These are phyloP conservation scores for Drosophila nasuta DNA, from an alignment of 1,140 invertebrate genomes.

Conservation along the genomic window DNA sequence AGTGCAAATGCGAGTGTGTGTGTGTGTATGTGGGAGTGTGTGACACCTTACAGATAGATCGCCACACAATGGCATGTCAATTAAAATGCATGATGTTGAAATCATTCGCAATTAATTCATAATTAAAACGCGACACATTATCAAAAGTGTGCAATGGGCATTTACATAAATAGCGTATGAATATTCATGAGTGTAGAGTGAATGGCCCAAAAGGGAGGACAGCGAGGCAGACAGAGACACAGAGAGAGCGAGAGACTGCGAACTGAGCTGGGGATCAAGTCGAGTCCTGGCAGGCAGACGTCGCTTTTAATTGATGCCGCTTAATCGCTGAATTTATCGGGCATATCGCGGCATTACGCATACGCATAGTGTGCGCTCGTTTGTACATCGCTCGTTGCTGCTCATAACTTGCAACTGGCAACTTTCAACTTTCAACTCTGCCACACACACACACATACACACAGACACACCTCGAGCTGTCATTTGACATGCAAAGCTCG, in stretches of 20 bases:
- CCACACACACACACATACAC: no score
- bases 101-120: constrained; percentile 82
- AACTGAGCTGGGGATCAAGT: not conserved
- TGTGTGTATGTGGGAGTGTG: not conserved
- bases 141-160: constrained; percentile 65
- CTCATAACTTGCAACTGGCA: not conserved
- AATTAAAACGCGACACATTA: constrained; percentile 81
- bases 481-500: constrained; percentile 25
- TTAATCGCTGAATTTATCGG: constrained; percentile 34
- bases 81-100: constrained; percentile 82
- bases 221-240: not conserved
- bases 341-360: constrained; percentile 21
- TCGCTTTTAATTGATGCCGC: constrained; percentile 38
- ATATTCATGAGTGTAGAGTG: constrained; percentile 66
- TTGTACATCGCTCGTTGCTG: not conserved
- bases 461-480: constrained; percentile 38
- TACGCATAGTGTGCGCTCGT: constrained; percentile 12
- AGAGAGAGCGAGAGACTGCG: not conserved
- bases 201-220: not conserved
- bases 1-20: constrained; percentile 9
- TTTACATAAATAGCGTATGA: constrained; percentile 77
- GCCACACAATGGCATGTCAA: constrained; percentile 69
- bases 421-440: not conserved
- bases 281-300: constrained; percentile 4
- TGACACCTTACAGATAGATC: constrained; percentile 62